A percentile compares a stretch with the other conserved stretches of the same genome.
phyloP scores from a whole-genome alignment of 2,113 vertebrate species.

The Oxygymnocypris stewartii region DNA sequence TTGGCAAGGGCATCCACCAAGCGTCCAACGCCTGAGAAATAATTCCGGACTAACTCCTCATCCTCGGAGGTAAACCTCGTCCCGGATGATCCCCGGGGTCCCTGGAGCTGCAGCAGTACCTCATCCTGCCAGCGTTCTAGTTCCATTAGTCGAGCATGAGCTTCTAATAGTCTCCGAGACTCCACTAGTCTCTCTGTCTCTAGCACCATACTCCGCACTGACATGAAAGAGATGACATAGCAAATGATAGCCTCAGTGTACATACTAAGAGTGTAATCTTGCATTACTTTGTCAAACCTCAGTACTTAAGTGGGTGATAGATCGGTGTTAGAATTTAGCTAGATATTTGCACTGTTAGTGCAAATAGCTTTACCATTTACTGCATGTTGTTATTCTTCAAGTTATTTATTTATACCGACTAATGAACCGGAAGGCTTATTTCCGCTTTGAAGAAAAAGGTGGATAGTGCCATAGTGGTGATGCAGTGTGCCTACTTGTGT shows the following conservation, averaged over 20 bases:
- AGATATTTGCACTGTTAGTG: too few relatives aligned
- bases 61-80: constrained; percentile 64
- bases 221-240: not conserved
- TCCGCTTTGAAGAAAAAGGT: too few relatives aligned
- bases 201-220: constrained; percentile 83
- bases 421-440: too few relatives aligned
- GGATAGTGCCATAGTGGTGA: too few relatives aligned
- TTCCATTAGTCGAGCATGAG: constrained; percentile 85
- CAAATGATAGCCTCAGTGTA: not conserved
- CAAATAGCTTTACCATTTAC: too few relatives aligned
- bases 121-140: constrained; percentile 87
- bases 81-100: constrained; percentile 13
- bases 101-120: constrained; percentile 80
- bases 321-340: not conserved
- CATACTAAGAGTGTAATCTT: not conserved
- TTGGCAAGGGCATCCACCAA: constrained; percentile 84
- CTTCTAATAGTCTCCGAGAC: constrained; percentile 82
- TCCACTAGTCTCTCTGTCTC: constrained; percentile 84
- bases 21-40: constrained; percentile 83
- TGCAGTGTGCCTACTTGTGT: too few relatives aligned
- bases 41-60: constrained; percentile 74
- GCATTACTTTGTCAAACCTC: not conserved
- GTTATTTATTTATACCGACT: not conserved
- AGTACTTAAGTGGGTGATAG: not conserved
- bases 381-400: too few relatives aligned